Conservation (phyloP, 2,113 vertebrate genomes). For the Porphyrio hochstetteri region DNA sequence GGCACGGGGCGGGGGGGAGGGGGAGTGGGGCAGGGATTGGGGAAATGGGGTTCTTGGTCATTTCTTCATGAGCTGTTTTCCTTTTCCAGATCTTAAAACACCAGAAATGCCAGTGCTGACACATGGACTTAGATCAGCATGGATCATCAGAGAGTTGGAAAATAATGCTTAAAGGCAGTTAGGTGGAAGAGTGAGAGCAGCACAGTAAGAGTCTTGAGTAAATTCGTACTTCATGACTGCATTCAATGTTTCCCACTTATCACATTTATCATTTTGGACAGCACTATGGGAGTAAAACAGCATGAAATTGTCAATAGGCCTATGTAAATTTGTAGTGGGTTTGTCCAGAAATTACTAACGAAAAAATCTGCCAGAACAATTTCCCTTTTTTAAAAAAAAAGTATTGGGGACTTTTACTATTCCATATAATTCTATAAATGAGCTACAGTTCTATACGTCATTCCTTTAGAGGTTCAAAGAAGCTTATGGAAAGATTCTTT, state of each 20-base stretch:
- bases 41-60: no score
- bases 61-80: no score
- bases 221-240: background rate
- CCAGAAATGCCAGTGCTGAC: background rate
- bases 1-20: no score
- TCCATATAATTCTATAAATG: background rate
- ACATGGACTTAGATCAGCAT: background rate
- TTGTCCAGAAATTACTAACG: background rate
- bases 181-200: background rate
- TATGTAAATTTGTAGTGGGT: background rate
- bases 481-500: background rate
- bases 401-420: background rate
- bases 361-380: background rate
- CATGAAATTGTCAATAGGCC: background rate
- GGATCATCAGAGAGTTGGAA: background rate
- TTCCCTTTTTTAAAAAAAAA: background rate
- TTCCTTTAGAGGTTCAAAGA: background rate
- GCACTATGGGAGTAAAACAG: background rate
- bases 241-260: background rate
- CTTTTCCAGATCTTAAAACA: no score
- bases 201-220: background rate
- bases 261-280: background rate
- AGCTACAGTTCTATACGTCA: background rate
- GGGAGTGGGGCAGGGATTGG: no score
- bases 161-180: background rate